Conservation (phyloP, 2,113 vertebrate genomes). For the Dryoscopus gambensis region DNA sequence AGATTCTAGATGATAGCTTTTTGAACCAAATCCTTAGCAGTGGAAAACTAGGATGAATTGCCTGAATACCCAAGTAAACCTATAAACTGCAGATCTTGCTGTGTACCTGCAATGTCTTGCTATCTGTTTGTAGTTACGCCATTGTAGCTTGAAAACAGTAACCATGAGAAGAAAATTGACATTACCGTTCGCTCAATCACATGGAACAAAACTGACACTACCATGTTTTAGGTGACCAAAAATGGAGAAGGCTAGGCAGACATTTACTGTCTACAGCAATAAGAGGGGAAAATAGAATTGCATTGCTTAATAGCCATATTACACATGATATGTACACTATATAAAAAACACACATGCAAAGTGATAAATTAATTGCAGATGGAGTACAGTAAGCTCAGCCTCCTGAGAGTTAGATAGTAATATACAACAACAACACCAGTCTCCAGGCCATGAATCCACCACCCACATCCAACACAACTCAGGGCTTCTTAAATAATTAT, state of each 20-base stretch:
- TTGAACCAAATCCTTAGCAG: background rate
- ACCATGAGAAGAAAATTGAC: background rate
- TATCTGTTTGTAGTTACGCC: background rate
- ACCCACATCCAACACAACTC: slow-evolving; percentile 12
- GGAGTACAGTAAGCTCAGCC: background rate
- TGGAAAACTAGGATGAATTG: background rate
- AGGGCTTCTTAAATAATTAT: slow-evolving; percentile 36
- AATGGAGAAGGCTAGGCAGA: background rate
- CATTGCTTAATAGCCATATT: background rate
- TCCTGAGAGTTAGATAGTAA: background rate
- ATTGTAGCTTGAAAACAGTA: background rate
- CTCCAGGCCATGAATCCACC: background rate
- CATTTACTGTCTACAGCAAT: background rate
- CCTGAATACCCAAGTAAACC: background rate
- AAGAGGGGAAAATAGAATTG: background rate
- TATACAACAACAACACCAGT: background rate
- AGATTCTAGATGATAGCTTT: background rate
- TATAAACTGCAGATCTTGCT: background rate
- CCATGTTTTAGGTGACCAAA: background rate
- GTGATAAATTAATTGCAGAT: slow-evolving; percentile 8
- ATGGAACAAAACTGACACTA: background rate
- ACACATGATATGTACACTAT: background rate
- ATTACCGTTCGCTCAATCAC: background rate
- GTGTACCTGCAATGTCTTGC: background rate
- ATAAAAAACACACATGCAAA: background rate